Percentiles rank a stretch among this genome's conserved stretches.
Conservation (phyloP, 2,797 vertebrate species). For the Pempheris klunzingeri region DNA sequence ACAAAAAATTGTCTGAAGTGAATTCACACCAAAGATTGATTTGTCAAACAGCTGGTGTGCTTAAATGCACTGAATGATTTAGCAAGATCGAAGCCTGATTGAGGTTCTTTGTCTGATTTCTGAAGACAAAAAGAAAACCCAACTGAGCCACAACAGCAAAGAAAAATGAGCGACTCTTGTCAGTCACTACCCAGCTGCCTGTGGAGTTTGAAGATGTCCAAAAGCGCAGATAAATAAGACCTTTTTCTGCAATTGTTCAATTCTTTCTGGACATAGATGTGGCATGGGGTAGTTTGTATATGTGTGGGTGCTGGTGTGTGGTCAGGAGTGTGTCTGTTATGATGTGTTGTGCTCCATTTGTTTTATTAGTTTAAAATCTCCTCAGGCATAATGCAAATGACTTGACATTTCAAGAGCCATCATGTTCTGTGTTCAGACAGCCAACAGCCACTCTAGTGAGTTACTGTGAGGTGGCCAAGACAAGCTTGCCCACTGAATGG, state of each 20-base stretch:
- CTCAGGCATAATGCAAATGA: conserved; percentile 45
- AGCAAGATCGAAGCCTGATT: conserved; percentile 51
- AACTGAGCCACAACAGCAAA: conserved; percentile 18
- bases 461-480: conserved; percentile 16
- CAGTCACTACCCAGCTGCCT: conserved; percentile 31
- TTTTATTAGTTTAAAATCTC: conserved; percentile 25
- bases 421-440: conserved; percentile 35
- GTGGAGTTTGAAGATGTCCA: conserved; percentile 31
- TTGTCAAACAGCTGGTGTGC: conserved; percentile 33
- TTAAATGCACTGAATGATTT: conserved; percentile 44
- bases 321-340: conserved; percentile 7
- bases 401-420: conserved; percentile 43
- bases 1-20: conserved; percentile 16
- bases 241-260: conserved; percentile 22
- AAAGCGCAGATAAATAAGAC: conserved; percentile 29
- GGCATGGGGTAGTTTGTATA: conserved; percentile 10
- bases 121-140: conserved; percentile 55
- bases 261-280: conserved; percentile 38
- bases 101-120: conserved; percentile 64
- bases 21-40: conserved; percentile 12
- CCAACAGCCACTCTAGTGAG: conserved; percentile 27
- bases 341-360: conserved; percentile 29
- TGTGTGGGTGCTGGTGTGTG: neutral
- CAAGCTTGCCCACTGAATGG: neutral
- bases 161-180: conserved; percentile 22